These are phyloP conservation scores for human DNA, from an alignment of 2,113 vertebrate species.

Conservation along the genomic window GRCh38 chr2:49241501-49242000, in stretches of 20 bases:
- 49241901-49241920: conserved; percentile 50
- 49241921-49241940: conserved; percentile 44
- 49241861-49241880: conserved; percentile 74
- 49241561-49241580: not conserved
- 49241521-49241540: not conserved
- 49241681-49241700: not conserved
- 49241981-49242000: not conserved
- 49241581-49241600: not conserved
- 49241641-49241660: not conserved
- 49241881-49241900: conserved; percentile 65
- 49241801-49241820: conserved; percentile 70
- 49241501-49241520: not conserved
- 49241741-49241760: conserved; percentile 45
- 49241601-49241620: not conserved
- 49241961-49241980: not conserved
- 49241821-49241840: conserved; percentile 70
- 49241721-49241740: not conserved
- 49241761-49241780: conserved; percentile 74
- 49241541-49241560: not conserved
- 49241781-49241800: conserved; percentile 69
- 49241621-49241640: not conserved
- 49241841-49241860: conserved; percentile 80
- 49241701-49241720: conserved; percentile 6
- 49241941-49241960: not conserved
- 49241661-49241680: not conserved